Base-by-base conservation (phyloP, 1,140 invertebrate species). In the Branchinecta lindahli region DNA sequence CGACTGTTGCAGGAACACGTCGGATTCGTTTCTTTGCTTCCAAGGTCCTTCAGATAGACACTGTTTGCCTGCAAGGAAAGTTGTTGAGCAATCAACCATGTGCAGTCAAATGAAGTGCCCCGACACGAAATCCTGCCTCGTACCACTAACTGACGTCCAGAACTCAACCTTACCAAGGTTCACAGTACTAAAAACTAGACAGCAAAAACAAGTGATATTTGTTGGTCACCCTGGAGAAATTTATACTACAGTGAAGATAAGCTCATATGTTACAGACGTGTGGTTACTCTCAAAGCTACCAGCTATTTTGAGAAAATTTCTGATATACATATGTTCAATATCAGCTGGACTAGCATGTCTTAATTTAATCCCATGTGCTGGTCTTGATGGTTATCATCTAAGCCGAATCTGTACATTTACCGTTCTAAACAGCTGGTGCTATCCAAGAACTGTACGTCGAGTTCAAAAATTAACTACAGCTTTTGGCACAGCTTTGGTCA, bases 41-140 rank as follows among this genome's bases (percentile, higher is more conserved):
- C 15, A 72, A 68, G 68, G 15, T 67, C 44, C 5, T 73, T 70
- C 15, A 72, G 73, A 66, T 67, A 77, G 45, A 71, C 74, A 69
- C 75, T 75, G 68, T 76, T 76, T 68, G 12, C 68, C 47, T 72
- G 74, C 46, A 77, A 77, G 68, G 20, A 45, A 18, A 77, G 73
- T 70, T 69, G 70, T 45, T 77, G 69, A 33, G 66, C 47, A 12
- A 73, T 10, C 69, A 73, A 12, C 74, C 52, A 15, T 61, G 12
- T 61, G 52, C 18, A 20, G 12, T 20, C 12, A 20, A 12, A 61
- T 15, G 12, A 20, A 12, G 18, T 61, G 52, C 52, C 12, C 52
- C 18, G 12, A 15, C 12, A 20, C 4, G 52, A 15, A 78, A 67
- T 72, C 76, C 10, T 77, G 76, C 66, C 77, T 77, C 47, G 68